Conservation (phyloP, 2,797 vertebrate species). For the Petrocephalus schoutedeni region DNA sequence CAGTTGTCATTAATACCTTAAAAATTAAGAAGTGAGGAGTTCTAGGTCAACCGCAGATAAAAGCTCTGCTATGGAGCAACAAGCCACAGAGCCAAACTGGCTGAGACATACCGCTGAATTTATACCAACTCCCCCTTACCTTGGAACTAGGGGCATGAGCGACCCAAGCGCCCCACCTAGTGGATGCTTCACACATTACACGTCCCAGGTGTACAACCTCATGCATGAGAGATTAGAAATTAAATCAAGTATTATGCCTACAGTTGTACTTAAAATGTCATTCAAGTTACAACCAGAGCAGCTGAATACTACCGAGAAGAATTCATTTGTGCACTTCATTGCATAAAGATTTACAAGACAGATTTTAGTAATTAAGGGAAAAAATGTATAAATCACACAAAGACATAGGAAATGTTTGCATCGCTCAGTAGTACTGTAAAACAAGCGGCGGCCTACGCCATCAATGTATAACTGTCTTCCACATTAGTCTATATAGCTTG, state of each 20-base stretch:
- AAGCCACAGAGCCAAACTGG: neutral
- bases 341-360: no score
- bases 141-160: neutral
- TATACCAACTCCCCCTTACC: neutral
- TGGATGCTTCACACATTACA: conserved; percentile 5
- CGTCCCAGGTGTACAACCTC: neutral
- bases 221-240: neutral
- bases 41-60: neutral
- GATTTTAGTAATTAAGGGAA: no score
- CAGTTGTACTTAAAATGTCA: neutral
- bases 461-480: neutral
- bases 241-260: neutral
- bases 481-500: conserved; percentile 49
- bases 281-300: neutral
- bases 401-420: neutral
- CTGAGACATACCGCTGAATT: neutral
- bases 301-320: neutral
- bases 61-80: neutral
- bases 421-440: neutral
- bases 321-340: neutral
- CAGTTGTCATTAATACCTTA: neutral
- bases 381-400: neutral
- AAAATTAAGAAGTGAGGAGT: neutral
- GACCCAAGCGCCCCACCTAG: neutral
- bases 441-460: neutral